Conservation (phyloP, 2,113 vertebrate genomes). For the Gallinago media region DNA sequence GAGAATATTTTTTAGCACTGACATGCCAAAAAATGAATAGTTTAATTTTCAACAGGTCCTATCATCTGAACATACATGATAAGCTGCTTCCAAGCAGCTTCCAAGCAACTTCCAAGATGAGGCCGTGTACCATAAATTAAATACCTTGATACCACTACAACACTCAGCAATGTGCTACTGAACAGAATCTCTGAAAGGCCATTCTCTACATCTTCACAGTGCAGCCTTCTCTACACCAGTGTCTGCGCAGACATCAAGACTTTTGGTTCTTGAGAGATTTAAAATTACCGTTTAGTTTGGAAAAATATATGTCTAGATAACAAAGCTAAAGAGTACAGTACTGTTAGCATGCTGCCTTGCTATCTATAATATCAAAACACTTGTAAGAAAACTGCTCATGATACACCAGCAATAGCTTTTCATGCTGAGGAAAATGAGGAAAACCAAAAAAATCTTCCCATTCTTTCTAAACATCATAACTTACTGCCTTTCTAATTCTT, state of each 20-base stretch:
- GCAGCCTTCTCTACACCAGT: background rate
- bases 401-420: background rate
- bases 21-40: background rate
- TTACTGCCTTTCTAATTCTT: slow-evolving; percentile 88
- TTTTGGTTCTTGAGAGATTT: background rate
- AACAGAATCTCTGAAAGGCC: background rate
- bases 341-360: background rate
- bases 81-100: background rate
- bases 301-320: background rate
- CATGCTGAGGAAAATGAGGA: background rate
- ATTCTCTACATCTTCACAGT: background rate
- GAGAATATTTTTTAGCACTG: background rate
- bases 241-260: background rate
- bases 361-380: background rate
- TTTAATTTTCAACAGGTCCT: background rate
- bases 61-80: background rate
- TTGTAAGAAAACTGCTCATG: background rate
- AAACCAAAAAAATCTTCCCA: background rate
- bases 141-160: background rate
- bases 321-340: background rate
- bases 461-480: background rate
- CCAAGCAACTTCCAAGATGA: background rate
- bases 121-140: background rate
- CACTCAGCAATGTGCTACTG: background rate
- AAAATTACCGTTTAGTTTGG: background rate